These are phyloP conservation scores for Pachycephala philippinensis DNA, from an alignment of 2,113 vertebrate species.

Conservation along the genomic window DNA sequence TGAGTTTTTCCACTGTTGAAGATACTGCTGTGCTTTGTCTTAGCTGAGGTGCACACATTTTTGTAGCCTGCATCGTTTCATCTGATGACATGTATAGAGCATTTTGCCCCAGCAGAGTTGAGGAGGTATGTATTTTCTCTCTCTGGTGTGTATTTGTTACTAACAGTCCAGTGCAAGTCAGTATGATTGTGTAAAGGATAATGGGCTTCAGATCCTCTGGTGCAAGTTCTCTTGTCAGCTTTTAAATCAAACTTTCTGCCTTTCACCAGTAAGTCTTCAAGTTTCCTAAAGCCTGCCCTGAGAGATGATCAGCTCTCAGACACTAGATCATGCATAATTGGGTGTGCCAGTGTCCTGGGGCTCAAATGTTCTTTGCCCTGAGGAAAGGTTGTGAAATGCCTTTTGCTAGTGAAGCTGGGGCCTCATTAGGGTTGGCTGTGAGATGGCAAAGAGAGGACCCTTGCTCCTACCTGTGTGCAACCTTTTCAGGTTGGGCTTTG, in stretches of 20 bases:
- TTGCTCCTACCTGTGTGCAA: not conserved
- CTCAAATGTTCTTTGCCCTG: not conserved
- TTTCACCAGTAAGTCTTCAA: not conserved
- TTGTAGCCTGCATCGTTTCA: not conserved
- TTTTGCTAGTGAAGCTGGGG: not conserved
- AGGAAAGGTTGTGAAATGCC: not conserved
- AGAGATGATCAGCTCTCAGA: not conserved
- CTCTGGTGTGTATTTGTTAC: not conserved
- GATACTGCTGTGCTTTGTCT: not conserved
- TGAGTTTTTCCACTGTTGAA: not conserved
- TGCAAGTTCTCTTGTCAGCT: not conserved
- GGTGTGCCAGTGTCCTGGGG: not conserved
- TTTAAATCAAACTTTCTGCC: not conserved
- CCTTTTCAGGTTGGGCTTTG: not conserved
- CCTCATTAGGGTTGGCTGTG: not conserved
- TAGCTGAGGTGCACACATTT: not conserved
- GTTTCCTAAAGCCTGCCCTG: not conserved
- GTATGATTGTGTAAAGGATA: not conserved
- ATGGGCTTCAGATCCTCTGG: not conserved
- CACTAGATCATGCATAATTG: fast-evolving
- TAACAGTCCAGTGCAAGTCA: not conserved
- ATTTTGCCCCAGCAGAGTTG: not conserved
- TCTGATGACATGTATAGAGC: not conserved
- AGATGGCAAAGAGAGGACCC: not conserved
- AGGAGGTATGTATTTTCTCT: not conserved